Evolutionary conservation across 2,113 vertebrate genomes (phyloP), one percentile per base, ranked within the genome.

Genomic region (Scophthalmus maximus): DNA sequence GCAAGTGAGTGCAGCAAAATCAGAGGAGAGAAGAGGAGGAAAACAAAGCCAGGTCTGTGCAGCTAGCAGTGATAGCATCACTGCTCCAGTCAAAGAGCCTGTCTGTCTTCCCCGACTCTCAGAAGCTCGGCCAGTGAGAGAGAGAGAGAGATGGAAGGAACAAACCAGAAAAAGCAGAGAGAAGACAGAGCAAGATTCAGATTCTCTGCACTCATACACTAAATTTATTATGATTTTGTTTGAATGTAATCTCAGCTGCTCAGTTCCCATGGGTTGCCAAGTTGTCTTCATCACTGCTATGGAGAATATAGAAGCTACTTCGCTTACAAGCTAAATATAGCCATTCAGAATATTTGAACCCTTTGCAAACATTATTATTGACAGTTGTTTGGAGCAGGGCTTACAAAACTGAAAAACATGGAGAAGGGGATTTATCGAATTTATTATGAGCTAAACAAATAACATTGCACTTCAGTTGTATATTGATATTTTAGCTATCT

Each of bases 41-140:
- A 86, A 90, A 93, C 91, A 93, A 92, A 92, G 90, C 36, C 6
- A 8, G 36, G 88, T 68, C 82, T 93, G 91, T 92, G 86, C 77
- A 22, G 79, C 58, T 38, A 58, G 59, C 66, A 62, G 64, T 42
- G 88, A 91, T 91, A 88, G 74, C 86, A 91, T 91, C 91, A 49
- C 47, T 14, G 52, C 76, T 69, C 22, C 30, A 73, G 79, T 91
- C 87, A 90, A 91, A 91, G 84, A 78, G 64, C 76, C 62, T 2
- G 83, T 88, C 86, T 91, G 90, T 92, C 80, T 81, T 27, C 59
- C 14, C 15, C 25, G 1, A 22, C 65, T 83, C 82, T 90, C 83
- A 84, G 90, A 92, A 87, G 82, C 80, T 49, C 2, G 12, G 86
- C 87, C 88, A 91, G 68, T 12, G 40, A 69, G 56, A 70, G 56